Evolutionary conservation across 2,113 vertebrate genomes (phyloP), one percentile per base, ranked within the genome.

Genomic region (Colossoma macropomum): DNA sequence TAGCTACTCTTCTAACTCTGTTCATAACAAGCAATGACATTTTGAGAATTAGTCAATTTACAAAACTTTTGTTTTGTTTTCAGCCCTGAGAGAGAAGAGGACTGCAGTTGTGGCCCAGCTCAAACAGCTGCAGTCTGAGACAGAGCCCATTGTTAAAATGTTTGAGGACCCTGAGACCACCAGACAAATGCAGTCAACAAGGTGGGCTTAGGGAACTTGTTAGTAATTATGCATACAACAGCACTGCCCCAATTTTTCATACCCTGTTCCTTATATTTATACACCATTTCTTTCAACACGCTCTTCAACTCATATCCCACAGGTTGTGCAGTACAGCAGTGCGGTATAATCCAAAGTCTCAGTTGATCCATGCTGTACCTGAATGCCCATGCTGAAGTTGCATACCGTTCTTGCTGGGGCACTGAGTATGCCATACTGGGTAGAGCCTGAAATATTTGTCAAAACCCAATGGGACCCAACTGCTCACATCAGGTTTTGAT

Each of bases 151-250:
- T 87, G 97, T 99, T 85, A 99, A 99, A 90, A 98, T 99, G 95
- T 99, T 99, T 86, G 97, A 99, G 90, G 98, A 99, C 90, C 96
- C 95, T 28, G 98, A 99, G 92, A 98, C 97, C 45, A 98, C 96
- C 1, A 96, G 95, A 84, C 97, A 99, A 91, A 99, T 99, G 97
- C 97, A 99, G 89, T 98, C 97, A 73, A 98, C 97, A 48, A 97
- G 98, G 98, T 98, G 59, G 12, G n/a, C n/a, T 11, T 10, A 10
- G 1, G 0, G 2, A 25, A 62, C 25, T 3, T 62, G 4, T 15
- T 1, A 62, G 6, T n/a, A 4, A 9, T 6, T 13, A 45, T 45
- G 41, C 41, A 45, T 9, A 11, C 41, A 11, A 45, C 9, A 9
- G 41, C 41, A 45, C 41, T 45, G 10, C 1, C 4, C 10, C 41